Evolutionary conservation across 2,888 invertebrate genomes (phyloP).

Genomic region (Aplocera efformata): DNA sequence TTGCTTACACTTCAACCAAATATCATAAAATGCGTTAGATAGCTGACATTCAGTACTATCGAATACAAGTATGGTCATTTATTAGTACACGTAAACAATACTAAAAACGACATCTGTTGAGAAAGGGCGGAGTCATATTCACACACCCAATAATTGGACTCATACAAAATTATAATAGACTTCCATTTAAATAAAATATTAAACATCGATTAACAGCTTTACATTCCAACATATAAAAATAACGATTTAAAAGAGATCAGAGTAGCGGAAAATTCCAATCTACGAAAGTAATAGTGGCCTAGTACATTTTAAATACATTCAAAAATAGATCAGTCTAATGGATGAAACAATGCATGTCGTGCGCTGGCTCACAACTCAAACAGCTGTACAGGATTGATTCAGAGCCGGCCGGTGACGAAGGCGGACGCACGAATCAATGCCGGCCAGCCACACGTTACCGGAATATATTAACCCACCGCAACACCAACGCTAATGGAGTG

Average conservation of each 20-base stretch:
- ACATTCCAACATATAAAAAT: conserved; percentile 5
- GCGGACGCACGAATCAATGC: conserved; percentile 14
- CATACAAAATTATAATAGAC: too few relatives aligned
- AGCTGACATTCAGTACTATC: too few relatives aligned
- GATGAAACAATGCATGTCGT: conserved; percentile 57
- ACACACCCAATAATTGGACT: too few relatives aligned
- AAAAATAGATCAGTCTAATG: conserved; percentile 55
- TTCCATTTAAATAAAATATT: too few relatives aligned
- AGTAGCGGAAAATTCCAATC: conserved; percentile 20
- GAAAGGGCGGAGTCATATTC: too few relatives aligned
- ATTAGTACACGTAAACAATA: too few relatives aligned
- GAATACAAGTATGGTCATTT: too few relatives aligned
- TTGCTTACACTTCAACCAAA: too few relatives aligned
- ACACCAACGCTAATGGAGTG: conserved; percentile 30
- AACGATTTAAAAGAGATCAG: conserved; percentile 14
- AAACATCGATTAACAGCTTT: conserved; percentile 6
- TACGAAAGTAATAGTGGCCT: conserved; percentile 38
- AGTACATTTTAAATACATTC: conserved; percentile 54
- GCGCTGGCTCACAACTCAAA: conserved; percentile 40
- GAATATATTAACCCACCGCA: conserved; percentile 28
- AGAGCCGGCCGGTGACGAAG: conserved; percentile 33
- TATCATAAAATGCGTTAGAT: too few relatives aligned
- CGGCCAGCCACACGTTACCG: conserved; percentile 19
- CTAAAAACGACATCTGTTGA: too few relatives aligned
- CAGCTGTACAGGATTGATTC: conserved; percentile 70